These are phyloP conservation scores for Campoletis sonorensis DNA, from an alignment of 1,140 invertebrate genomes.

Conservation along the genomic window DNA sequence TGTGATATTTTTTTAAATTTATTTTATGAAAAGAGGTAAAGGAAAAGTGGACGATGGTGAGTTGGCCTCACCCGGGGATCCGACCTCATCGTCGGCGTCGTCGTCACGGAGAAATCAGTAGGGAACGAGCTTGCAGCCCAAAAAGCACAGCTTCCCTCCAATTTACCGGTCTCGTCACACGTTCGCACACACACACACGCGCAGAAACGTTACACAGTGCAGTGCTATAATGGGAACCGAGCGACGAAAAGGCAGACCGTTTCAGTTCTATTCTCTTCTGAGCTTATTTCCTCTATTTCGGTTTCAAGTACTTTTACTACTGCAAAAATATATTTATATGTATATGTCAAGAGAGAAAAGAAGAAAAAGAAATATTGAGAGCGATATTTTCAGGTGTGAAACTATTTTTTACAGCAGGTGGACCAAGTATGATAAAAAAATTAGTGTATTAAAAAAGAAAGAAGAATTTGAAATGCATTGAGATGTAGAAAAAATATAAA, in stretches of 20 bases:
- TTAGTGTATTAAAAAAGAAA: no score
- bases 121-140: conserved; percentile 19
- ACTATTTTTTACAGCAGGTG: neutral
- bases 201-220: neutral
- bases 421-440: neutral
- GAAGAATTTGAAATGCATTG: no score
- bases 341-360: neutral
- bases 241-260: conserved; percentile 40
- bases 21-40: neutral
- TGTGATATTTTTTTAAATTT: no score
- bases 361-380: neutral
- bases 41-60: conserved; percentile 14
- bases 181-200: neutral
- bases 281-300: conserved; percentile 43
- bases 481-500: no score
- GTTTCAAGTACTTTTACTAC: conserved; percentile 4
- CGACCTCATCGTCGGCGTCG: conserved; percentile 4
- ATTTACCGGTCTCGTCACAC: conserved; percentile 37
- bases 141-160: conserved; percentile 28
- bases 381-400: neutral
- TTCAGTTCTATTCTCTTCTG: conserved; percentile 46
- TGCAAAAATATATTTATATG: conserved; percentile 1
- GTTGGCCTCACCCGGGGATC: conserved; percentile 39
- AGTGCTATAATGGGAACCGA: conserved; percentile 38
- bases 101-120: conserved; percentile 19